Evolutionary conservation across 2,113 vertebrate genomes (phyloP), one percentile per base, ranked within the genome.

Genomic region (Engystomops pustulosus): DNA sequence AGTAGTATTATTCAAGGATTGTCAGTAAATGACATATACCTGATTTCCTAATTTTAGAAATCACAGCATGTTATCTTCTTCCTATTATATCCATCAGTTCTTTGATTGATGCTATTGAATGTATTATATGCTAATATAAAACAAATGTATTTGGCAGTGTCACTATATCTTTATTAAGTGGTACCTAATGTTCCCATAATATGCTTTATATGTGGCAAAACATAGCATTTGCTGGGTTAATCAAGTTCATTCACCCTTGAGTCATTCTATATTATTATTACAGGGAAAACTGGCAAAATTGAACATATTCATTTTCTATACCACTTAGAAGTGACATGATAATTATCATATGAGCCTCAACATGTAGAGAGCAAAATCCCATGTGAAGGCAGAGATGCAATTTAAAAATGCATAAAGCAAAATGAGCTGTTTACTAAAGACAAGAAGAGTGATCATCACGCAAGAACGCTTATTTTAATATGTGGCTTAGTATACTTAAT

Each of bases 321-420:
- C 62, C 30, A 67, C 30, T 34, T 34, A 17, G 17, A 67, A 36
- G 62, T 67, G 62, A 67, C 62, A 67, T 32, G 15, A 1, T 34
- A 34, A 67, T 67, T 67, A 67, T 15, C 62, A 4, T 15, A 36
- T 36, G 30, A 67, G 62, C 62, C 10, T 17, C 62, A 36, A 36
- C 62, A 67, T 67, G 30, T 67, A 36, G 17, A 32, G 14, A 20
- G 32, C 15, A 36, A 67, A 67, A 67, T 67, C 62, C 62, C 62
- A 67, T 67, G 62, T 23, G 62, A 67, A 67, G 62, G 6, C 11
- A 2, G 6, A 20, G 18, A 67, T 36, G 27, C 15, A 17, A 34
- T 65, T 65, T 65, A 65, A 65, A 62, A 65, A 65, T 65, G 30
- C 62, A 67, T 67, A 34, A 67, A 67, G 62, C 32, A 67, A 67